Evolutionary conservation across 2,113 vertebrate species (phyloP).

Genomic region (Bambusicola thoracicus): DNA sequence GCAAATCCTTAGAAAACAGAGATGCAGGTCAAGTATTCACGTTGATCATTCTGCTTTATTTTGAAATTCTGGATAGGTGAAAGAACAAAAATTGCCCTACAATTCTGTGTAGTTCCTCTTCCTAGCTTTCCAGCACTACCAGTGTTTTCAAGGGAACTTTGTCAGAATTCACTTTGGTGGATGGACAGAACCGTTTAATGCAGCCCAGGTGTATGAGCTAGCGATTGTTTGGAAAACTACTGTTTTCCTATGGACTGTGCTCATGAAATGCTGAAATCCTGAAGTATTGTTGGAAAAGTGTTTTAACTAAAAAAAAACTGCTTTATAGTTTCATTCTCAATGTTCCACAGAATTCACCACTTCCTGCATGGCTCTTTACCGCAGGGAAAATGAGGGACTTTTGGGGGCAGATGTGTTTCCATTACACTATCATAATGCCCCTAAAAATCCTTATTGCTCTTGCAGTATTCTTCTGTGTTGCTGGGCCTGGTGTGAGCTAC

Average conservation of each 20-base stretch:
- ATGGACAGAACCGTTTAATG: neutral
- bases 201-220: neutral
- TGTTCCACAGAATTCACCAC: conserved; percentile 55
- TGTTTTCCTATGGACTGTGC: too few species aligned
- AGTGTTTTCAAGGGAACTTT: neutral
- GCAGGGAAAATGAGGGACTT: conserved; percentile 97
- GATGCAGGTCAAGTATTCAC: neutral
- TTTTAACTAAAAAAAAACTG: conserved; percentile 68
- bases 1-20: neutral
- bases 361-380: conserved; percentile 75
- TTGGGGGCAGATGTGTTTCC: conserved; percentile 94
- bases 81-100: neutral
- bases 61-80: neutral
- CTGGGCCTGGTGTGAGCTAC: conserved; percentile 45
- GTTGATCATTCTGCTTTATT: neutral
- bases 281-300: conserved; percentile 35
- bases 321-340: conserved; percentile 71
- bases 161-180: neutral
- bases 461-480: conserved; percentile 85
- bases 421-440: conserved; percentile 92
- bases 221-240: neutral
- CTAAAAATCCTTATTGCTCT: conserved; percentile 97
- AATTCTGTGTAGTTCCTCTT: neutral
- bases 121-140: neutral
- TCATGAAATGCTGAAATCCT: neutral